A percentile compares a stretch with the other conserved stretches of the same genome.
These are phyloP conservation scores for Exocentrus adspersus DNA, from an alignment of 2,888 invertebrate genomes.

Conservation along the genomic window DNA sequence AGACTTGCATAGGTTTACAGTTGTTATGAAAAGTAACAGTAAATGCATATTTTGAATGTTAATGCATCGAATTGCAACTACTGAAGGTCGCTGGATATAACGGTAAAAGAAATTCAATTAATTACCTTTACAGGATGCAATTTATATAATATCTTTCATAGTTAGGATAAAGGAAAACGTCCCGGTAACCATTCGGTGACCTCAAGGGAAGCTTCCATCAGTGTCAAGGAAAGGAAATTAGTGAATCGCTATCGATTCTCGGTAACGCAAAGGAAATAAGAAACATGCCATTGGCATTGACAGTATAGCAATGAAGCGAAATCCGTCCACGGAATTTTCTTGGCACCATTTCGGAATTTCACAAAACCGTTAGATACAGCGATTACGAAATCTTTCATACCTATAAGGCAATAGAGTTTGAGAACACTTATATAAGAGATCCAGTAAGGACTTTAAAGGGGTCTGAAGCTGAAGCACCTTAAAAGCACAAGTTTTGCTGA, in stretches of 20 bases:
- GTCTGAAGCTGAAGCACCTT: too few relatives aligned
- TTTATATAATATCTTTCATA: not conserved
- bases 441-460: too few relatives aligned
- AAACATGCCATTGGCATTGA: constrained; percentile 29
- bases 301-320: constrained; percentile 19
- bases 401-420: too few relatives aligned
- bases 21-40: constrained; percentile 35
- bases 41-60: constrained; percentile 20
- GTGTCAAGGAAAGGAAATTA: constrained; percentile 12
- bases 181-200: not conserved
- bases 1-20: too few relatives aligned
- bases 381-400: too few relatives aligned
- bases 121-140: not conserved
- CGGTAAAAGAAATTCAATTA: not conserved
- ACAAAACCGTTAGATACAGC: too few relatives aligned
- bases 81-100: not conserved
- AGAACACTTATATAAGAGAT: too few relatives aligned
- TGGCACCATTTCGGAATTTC: too few relatives aligned
- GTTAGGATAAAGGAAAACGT: not conserved
- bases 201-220: constrained; percentile 5
- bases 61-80: not conserved
- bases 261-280: constrained; percentile 12
- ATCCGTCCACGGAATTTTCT: too few relatives aligned
- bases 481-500: too few relatives aligned
- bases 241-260: not conserved